Evolutionary conservation across 53 echinoderm and acorn worm genomes (phyloP).

Genomic region (Arbacia lixula): DNA sequence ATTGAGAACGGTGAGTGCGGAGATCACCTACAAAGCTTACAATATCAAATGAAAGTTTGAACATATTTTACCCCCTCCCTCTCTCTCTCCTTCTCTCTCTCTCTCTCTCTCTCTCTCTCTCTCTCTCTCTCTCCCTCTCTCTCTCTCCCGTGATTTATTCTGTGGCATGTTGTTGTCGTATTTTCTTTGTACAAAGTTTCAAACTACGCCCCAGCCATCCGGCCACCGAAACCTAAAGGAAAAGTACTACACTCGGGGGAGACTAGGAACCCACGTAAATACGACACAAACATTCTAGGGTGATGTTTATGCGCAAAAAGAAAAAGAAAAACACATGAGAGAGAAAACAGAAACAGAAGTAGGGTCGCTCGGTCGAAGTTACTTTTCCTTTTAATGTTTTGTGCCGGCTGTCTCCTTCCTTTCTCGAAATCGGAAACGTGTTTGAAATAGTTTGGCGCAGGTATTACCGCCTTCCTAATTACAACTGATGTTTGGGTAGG

Average conservation of each 20-base stretch:
- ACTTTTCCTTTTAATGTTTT: conserved; percentile 13
- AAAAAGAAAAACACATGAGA: no score
- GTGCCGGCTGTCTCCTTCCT: conserved; percentile 5
- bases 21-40: no score
- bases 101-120: not conserved
- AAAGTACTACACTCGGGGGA: conserved; percentile 40
- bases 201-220: no score
- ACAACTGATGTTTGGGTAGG: not conserved
- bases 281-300: conserved; percentile 43
- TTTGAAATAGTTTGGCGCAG: not conserved
- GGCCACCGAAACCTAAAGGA: conserved; percentile 38
- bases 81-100: not conserved
- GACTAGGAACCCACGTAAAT: conserved; percentile 30
- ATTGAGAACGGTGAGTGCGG: no score
- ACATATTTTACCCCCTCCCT: no score
- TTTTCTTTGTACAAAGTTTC: no score
- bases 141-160: not conserved
- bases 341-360: no score
- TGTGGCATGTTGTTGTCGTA: no score
- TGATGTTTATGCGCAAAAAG: conserved; percentile 40
- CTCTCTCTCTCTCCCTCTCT: not conserved
- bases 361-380: no score
- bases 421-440: conserved; percentile 17
- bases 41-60: no score
- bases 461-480: not conserved